phyloP scores from a whole-genome alignment of 2,797 vertebrate species.

The Spinibarbus caldwelli region DNA sequence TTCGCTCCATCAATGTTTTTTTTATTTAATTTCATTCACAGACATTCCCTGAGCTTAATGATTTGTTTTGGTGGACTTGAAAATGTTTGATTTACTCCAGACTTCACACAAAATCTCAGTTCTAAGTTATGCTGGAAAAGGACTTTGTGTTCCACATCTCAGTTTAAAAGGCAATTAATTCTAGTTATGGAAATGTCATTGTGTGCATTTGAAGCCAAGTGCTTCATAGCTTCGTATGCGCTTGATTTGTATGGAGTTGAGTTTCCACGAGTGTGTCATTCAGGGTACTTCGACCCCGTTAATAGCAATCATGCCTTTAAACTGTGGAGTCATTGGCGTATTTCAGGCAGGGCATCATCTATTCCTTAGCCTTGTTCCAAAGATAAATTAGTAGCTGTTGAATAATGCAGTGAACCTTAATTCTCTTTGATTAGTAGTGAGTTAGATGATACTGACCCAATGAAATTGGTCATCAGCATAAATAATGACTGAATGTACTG shows the following conservation, averaged over 20 bases:
- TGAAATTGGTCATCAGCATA: slow-evolving; percentile 99
- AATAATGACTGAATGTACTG: slow-evolving; percentile 99
- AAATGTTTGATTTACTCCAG: slow-evolving; percentile 49
- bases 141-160: slow-evolving; percentile 48
- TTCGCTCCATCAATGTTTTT: slow-evolving; percentile 33
- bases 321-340: slow-evolving; percentile 64
- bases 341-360: slow-evolving; percentile 67
- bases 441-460: slow-evolving; percentile 99
- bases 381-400: slow-evolving; percentile 98
- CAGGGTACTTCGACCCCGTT: slow-evolving; percentile 58
- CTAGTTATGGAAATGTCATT: slow-evolving; percentile 56
- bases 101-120: slow-evolving; percentile 54
- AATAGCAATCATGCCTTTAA: slow-evolving; percentile 65
- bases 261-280: slow-evolving; percentile 49
- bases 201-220: slow-evolving; percentile 37
- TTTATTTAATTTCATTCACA: slow-evolving; percentile 27
- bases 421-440: slow-evolving; percentile 99
- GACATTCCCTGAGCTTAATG: slow-evolving; percentile 41
- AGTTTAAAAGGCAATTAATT: slow-evolving; percentile 59
- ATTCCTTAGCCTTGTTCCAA: slow-evolving; percentile 88
- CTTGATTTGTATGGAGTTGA: slow-evolving; percentile 50
- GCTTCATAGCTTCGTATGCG: slow-evolving; percentile 49
- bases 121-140: slow-evolving; percentile 24
- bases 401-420: slow-evolving; percentile 99
- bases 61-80: slow-evolving; percentile 36